Conservation (phyloP, 2,888 invertebrate genomes). For the Agrochola circellaris region DNA sequence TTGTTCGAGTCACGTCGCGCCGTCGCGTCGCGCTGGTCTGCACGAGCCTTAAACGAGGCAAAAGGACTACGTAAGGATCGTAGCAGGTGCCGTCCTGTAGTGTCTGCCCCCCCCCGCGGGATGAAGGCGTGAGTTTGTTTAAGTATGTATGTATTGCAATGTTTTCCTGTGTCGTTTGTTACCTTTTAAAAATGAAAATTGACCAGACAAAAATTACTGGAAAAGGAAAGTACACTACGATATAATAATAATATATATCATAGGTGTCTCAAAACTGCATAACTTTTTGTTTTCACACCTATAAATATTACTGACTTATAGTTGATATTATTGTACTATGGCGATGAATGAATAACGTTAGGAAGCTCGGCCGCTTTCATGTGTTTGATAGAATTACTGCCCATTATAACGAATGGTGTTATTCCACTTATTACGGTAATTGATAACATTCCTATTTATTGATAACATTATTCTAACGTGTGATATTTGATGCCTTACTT, state of each 20-base stretch:
- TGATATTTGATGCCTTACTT: conserved; percentile 5
- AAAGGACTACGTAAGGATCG: too few species aligned
- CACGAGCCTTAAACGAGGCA: too few species aligned
- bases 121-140: too few species aligned
- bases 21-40: too few species aligned
- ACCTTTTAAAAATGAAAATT: too few species aligned
- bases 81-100: too few species aligned
- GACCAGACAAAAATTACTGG: background rate
- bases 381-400: background rate
- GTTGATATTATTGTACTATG: background rate
- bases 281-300: background rate
- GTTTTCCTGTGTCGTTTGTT: background rate
- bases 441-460: conserved; percentile 21
- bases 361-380: background rate
- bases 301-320: background rate
- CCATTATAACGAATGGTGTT: background rate
- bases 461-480: background rate
- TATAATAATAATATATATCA: background rate
- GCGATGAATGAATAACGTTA: background rate
- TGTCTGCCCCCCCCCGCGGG: too few species aligned
- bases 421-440: background rate
- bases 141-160: background rate
- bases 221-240: background rate
- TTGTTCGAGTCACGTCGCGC: too few species aligned
- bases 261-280: background rate